Percentiles rank a stretch among this genome's conserved stretches.
phyloP scores from a whole-genome alignment of 2,113 vertebrate genomes.

The Eudorcas thomsonii region DNA sequence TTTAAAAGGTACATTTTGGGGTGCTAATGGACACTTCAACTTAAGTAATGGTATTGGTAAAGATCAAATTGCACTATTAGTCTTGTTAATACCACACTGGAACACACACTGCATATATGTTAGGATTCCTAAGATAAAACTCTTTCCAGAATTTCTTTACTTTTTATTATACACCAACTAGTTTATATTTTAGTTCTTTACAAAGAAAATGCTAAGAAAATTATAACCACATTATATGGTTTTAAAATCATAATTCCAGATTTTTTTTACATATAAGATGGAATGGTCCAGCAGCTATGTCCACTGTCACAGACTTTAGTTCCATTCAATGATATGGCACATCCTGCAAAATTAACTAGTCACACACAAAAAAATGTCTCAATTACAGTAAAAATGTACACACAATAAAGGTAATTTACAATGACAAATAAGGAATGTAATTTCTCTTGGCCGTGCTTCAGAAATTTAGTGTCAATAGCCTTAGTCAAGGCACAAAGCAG shows the following conservation, averaged over 20 bases:
- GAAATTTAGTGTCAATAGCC: slow-evolving; percentile 79
- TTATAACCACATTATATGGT: too few species aligned
- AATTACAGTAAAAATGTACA: slow-evolving; percentile 80
- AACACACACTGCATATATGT: slow-evolving; percentile 87
- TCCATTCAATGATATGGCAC: slow-evolving; percentile 85
- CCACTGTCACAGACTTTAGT: slow-evolving; percentile 80
- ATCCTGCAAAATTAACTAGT: slow-evolving; percentile 83
- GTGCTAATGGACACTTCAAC: slow-evolving; percentile 70
- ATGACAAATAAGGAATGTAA: slow-evolving; percentile 84
- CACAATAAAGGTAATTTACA: slow-evolving; percentile 82
- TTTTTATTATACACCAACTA: slow-evolving; percentile 85
- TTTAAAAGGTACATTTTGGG: slow-evolving; percentile 73
- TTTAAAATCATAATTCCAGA: too few species aligned
- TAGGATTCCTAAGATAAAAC: slow-evolving; percentile 83
- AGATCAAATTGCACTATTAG: slow-evolving; percentile 80
- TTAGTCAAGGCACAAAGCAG: slow-evolving; percentile 83
- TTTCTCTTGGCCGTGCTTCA: slow-evolving; percentile 85
- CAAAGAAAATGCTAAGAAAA: too few species aligned
- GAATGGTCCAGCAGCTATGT: too few species aligned
- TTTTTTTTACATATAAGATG: too few species aligned
- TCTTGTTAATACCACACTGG: slow-evolving; percentile 86
- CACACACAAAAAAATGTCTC: slow-evolving; percentile 72
- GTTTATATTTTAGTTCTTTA: slow-evolving; percentile 82
- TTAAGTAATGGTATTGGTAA: slow-evolving; percentile 71
- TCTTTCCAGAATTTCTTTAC: slow-evolving; percentile 82